A percentile compares a stretch with the other conserved stretches of the same genome.
Conservation (phyloP, 2,797 vertebrate genomes). For the Nannoperca australis region DNA sequence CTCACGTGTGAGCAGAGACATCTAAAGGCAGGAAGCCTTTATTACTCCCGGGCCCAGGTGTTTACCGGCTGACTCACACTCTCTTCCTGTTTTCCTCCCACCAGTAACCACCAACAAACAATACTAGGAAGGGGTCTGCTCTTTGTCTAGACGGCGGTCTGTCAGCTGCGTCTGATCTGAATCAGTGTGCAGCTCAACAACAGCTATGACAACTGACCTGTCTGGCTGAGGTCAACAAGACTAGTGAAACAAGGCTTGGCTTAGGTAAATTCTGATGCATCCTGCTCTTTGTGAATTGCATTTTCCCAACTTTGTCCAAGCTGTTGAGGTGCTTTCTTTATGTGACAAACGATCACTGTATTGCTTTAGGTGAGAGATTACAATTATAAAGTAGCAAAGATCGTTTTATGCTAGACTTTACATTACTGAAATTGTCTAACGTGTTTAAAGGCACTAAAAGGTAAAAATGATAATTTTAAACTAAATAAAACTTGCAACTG, state of each 20-base stretch:
- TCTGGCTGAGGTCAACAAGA: constrained; percentile 44
- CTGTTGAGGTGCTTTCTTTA: neutral
- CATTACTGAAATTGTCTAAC: neutral
- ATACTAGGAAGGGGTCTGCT: constrained; percentile 83
- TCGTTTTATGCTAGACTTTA: no score
- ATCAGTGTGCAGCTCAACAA: constrained; percentile 42
- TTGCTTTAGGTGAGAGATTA: neutral
- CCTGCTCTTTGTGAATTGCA: constrained; percentile 3
- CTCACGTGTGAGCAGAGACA: constrained; percentile 50
- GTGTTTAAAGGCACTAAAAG: neutral
- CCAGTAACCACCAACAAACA: constrained; percentile 81
- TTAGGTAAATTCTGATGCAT: constrained; percentile 7
- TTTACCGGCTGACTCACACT: constrained; percentile 63
- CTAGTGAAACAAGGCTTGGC: neutral
- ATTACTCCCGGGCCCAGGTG: constrained; percentile 43
- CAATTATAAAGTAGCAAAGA: neutral
- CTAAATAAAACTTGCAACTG: constrained; percentile 35
- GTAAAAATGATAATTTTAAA: neutral
- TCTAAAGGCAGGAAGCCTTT: constrained; percentile 70
- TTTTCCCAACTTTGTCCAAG: neutral
- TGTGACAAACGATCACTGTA: neutral
- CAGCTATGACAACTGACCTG: constrained; percentile 49
- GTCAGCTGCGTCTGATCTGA: constrained; percentile 65
- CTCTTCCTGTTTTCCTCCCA: constrained; percentile 85
- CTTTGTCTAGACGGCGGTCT: constrained; percentile 82